phyloP scores from a whole-genome alignment of 2,113 vertebrate species.

The Centrocercus urophasianus region DNA sequence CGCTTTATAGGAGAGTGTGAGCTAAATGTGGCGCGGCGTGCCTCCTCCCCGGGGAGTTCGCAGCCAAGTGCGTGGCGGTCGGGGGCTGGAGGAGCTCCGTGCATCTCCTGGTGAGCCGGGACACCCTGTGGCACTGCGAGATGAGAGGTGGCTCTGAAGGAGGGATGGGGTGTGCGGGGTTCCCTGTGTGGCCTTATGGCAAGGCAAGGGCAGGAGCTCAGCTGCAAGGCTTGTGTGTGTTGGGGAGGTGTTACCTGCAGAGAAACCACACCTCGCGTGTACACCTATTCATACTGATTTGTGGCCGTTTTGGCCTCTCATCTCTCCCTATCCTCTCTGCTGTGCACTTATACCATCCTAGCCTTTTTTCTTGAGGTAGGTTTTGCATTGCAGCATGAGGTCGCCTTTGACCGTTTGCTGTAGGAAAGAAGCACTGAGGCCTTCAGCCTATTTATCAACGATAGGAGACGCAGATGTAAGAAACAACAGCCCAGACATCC shows the following conservation, averaged over 20 bases:
- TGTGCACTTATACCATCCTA: not conserved
- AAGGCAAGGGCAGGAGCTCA: not conserved
- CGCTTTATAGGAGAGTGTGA: conserved; percentile 39
- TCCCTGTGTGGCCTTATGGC: not conserved
- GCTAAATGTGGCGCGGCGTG: conserved; percentile 60
- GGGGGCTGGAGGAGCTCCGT: not conserved
- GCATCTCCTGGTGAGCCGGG: too few relatives aligned
- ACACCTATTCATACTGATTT: fast-evolving
- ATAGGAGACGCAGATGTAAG: not conserved
- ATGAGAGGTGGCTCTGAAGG: fast-evolving
- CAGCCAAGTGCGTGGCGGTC: conserved; percentile 64
- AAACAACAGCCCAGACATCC: fast-evolving
- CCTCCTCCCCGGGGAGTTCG: conserved; percentile 67
- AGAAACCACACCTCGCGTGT: not conserved
- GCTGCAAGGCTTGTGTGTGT: fast-evolving
- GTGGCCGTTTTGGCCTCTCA: fast-evolving
- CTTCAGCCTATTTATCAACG: not conserved
- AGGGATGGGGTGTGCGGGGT: fast-evolving
- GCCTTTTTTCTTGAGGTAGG: not conserved
- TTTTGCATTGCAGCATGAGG: not conserved
- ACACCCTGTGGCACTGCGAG: too few relatives aligned
- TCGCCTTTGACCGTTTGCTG: not conserved
- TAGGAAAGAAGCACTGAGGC: not conserved
- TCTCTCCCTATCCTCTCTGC: not conserved
- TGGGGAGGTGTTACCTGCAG: not conserved